Evolutionary conservation across 2,113 vertebrate genomes (phyloP), one percentile per base, ranked within the genome.

Genomic region (Phalacrocorax brasilianus): DNA sequence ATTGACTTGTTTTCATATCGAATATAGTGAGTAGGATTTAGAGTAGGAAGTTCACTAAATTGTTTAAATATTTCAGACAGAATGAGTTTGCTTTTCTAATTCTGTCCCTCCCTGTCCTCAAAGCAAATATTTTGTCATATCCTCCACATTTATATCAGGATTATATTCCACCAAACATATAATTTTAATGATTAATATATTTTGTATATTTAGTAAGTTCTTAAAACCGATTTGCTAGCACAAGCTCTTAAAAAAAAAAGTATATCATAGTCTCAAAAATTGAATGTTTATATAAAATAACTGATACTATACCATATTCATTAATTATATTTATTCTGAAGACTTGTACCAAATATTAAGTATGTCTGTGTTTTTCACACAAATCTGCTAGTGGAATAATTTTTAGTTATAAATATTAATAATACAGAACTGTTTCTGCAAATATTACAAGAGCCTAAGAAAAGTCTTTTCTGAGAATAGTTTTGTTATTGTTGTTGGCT

Each of bases 1-100:
- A 23, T 90, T 95, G 59, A 32, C 22, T 79, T 93, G 63, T 91
- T 91, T 93, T 93, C 76, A 12, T 91, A 47, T 13, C 94, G 55
- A 82, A 53, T 88, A 76, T 63, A 2, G 38, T 27, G 65, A 45
- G 55, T 59, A n/a, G 72, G 63, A 74, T 85, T 95, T 94, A 91
- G 71, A 89, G 42, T 79, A 92, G 94, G 71, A 98, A 92, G 73
- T 91, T 95, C 68, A 89, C 38, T 86, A 96, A 92, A 97, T 92
- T 53, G 81, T 89, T 95, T 61, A 65, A 97, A 81, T 91, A 84
- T 81, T 96, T 95, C 62, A 90, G 61, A 35, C 33, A 52, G 70
- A 61, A 88, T 79, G 35, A 89, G 40, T 93, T 97, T 95, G 49
- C 72, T 96, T 94, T 96, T 96, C 85, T 93, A 85, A 62, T 90